phyloP scores from a whole-genome alignment of 1,140 invertebrate species.

The Lepidurus packardi region DNA sequence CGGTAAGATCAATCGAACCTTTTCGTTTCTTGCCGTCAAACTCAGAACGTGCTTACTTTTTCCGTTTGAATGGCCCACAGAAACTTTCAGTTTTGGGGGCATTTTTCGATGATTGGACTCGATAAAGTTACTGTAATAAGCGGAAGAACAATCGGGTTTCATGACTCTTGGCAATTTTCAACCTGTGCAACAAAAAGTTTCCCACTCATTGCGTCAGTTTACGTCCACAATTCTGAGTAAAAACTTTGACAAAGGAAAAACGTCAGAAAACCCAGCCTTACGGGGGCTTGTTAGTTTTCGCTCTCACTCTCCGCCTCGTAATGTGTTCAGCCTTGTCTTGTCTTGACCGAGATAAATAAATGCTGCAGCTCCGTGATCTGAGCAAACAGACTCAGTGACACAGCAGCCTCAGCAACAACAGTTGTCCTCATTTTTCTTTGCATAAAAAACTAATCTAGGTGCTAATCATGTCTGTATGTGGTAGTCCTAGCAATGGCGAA shows the following conservation, averaged over 20 bases:
- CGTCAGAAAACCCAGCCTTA: no score
- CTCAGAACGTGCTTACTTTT: not conserved
- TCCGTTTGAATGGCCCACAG: not conserved
- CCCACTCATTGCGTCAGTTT: not conserved
- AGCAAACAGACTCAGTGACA: no score
- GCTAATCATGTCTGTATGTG: constrained; percentile 5
- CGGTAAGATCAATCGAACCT: constrained; percentile 1
- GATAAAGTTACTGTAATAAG: not conserved
- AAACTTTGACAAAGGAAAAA: no score
- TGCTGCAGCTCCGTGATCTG: not conserved
- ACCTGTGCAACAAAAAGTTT: not conserved
- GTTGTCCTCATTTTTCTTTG: no score
- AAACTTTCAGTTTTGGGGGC: not conserved
- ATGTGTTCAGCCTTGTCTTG: not conserved
- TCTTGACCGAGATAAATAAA: not conserved
- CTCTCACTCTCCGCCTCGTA: no score
- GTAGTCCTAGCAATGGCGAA: not conserved
- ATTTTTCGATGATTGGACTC: not conserved
- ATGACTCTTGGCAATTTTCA: no score
- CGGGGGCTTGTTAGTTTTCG: no score
- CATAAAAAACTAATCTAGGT: not conserved
- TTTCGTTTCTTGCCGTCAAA: not conserved
- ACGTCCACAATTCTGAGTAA: not conserved
- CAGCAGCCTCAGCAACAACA: no score
- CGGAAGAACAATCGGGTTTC: not conserved